phyloP scores from a whole-genome alignment of 2,113 vertebrate species.

The Pedetes capensis region DNA sequence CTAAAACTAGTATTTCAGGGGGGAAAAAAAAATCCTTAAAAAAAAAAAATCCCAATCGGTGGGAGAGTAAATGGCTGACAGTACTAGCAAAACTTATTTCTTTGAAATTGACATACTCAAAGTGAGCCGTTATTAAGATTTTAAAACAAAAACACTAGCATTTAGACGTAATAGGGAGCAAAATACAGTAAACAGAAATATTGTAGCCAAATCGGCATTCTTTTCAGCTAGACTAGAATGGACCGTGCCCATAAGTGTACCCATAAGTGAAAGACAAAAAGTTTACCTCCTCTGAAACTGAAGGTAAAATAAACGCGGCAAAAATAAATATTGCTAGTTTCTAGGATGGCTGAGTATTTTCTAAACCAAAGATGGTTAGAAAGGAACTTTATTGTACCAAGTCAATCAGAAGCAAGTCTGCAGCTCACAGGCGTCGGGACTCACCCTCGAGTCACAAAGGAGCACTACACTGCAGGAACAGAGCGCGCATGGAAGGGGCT shows the following conservation, averaged over 20 bases:
- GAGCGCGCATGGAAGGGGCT: background rate
- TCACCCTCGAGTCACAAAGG: conserved; percentile 68
- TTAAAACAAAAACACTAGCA: conserved; percentile 54
- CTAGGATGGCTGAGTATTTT: conserved; percentile 75
- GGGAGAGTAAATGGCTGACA: conserved; percentile 63
- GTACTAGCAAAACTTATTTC: conserved; percentile 70
- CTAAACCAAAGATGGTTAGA: conserved; percentile 77
- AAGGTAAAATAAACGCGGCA: conserved; percentile 67
- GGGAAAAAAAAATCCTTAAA: background rate
- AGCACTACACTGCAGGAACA: conserved; percentile 30
- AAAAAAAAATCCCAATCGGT: conserved; percentile 30
- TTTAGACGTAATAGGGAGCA: conserved; percentile 65
- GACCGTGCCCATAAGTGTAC: conserved; percentile 78
- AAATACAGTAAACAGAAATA: conserved; percentile 77
- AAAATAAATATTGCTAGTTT: conserved; percentile 81
- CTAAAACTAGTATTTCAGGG: conserved; percentile 59
- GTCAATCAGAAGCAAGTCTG: conserved; percentile 70
- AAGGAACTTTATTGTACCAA: conserved; percentile 78
- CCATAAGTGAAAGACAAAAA: conserved; percentile 70
- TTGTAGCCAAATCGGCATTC: conserved; percentile 61
- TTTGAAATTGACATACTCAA: conserved; percentile 60
- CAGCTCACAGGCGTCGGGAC: conserved; percentile 74
- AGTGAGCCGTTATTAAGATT: conserved; percentile 60
- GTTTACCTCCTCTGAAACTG: conserved; percentile 60
- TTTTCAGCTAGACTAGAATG: conserved; percentile 72